Evolutionary conservation across 2,888 invertebrate genomes (phyloP).

Genomic region (Lysandra bellargus): DNA sequence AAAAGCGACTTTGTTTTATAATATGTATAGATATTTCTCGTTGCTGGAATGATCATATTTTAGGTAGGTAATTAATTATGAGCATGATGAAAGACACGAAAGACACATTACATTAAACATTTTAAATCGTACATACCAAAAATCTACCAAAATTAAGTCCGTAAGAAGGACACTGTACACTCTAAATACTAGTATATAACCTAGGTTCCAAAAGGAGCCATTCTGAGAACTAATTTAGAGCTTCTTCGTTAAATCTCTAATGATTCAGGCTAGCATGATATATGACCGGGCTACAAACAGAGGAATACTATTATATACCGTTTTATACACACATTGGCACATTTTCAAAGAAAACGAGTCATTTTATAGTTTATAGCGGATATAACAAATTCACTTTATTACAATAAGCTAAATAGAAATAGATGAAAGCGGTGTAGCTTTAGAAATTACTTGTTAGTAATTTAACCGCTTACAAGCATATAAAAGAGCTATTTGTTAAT

Average conservation of each 20-base stretch:
- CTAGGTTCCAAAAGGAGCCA: background rate
- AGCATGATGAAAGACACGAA: no score
- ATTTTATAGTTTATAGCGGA: slow-evolving; percentile 23
- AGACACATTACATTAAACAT: no score
- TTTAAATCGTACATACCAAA: no score
- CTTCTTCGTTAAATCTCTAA: background rate
- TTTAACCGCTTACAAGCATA: background rate
- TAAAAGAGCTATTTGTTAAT: background rate
- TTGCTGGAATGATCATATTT: no score
- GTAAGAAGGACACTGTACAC: no score
- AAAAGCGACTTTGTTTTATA: no score
- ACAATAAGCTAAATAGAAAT: slow-evolving; percentile 15
- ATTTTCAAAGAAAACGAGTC: slow-evolving; percentile 39
- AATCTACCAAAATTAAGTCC: no score
- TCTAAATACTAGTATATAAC: background rate
- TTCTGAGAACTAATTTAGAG: background rate
- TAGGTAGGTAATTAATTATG: no score
- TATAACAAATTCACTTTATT: slow-evolving; percentile 4
- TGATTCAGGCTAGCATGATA: background rate
- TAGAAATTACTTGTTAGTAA: background rate
- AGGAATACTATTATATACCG: slow-evolving; percentile 6
- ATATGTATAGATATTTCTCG: no score
- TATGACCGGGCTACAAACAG: slow-evolving; percentile 22
- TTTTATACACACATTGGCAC: slow-evolving; percentile 44
- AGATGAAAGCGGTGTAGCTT: background rate